Percentiles rank a stretch among this genome's conserved stretches.
phyloP scores from a whole-genome alignment of 2,113 vertebrate species.

The Ictalurus furcatus region DNA sequence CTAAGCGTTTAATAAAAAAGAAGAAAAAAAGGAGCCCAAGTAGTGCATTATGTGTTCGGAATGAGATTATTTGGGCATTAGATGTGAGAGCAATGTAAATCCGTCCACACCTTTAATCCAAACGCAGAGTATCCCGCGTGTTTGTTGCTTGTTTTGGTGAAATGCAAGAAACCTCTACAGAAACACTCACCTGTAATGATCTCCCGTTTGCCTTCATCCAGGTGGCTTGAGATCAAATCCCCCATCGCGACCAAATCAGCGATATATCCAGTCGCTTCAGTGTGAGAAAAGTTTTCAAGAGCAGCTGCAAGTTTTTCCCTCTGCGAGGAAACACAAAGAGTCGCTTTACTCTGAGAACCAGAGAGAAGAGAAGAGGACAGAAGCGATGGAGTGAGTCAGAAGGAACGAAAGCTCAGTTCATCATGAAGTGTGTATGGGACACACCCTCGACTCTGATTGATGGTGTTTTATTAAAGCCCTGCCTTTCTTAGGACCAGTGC shows the following conservation, averaged over 20 bases:
- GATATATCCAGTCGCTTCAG: constrained; percentile 18
- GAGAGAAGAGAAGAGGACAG: constrained; percentile 2
- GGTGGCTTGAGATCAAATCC: constrained; percentile 88
- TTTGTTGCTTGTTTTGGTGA: not conserved
- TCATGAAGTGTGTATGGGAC: not conserved
- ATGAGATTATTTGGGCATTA: not conserved
- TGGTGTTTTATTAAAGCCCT: constrained; percentile 3
- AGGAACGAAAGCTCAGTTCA: not conserved
- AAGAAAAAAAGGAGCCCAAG: not conserved
- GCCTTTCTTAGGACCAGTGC: constrained; percentile 18
- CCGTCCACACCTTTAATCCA: not conserved
- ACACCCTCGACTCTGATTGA: constrained; percentile 38
- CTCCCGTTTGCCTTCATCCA: constrained; percentile 87
- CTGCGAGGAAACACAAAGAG: not conserved
- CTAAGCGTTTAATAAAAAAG: too few relatives aligned
- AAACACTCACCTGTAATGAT: constrained; percentile 82
- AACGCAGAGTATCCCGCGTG: not conserved
- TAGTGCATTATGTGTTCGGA: not conserved
- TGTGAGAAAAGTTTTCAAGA: constrained; percentile 2
- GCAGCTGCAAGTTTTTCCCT: not conserved
- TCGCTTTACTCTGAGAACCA: not conserved
- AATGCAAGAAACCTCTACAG: not conserved
- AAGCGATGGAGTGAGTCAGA: constrained; percentile 11
- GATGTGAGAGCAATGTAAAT: not conserved
- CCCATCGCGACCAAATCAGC: constrained; percentile 74